phyloP scores from a whole-genome alignment of 2,888 invertebrate species.

The Tyria jacobaeae region DNA sequence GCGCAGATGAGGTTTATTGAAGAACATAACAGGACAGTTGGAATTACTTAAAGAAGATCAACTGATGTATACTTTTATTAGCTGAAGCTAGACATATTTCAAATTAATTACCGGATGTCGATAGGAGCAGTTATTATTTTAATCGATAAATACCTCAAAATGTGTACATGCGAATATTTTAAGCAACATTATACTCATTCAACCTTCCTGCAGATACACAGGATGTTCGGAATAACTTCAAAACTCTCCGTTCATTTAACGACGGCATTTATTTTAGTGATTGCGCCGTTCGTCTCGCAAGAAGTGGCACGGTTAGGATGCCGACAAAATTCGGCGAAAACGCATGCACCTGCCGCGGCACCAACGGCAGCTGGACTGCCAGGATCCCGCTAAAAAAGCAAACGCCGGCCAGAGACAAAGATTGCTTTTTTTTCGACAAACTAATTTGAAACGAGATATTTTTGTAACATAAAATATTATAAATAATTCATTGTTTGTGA shows the following conservation, averaged over 20 bases:
- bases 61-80: neutral
- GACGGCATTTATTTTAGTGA: constrained; percentile 35
- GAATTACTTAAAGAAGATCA: neutral
- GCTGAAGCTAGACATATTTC: neutral
- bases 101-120: neutral
- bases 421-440: constrained; percentile 34
- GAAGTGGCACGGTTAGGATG: constrained; percentile 27
- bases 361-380: constrained; percentile 47
- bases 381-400: constrained; percentile 41
- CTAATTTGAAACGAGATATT: constrained; percentile 33
- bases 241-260: constrained; percentile 34
- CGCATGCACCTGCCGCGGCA: constrained; percentile 61
- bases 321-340: constrained; percentile 62
- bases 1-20: neutral
- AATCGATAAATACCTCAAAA: neutral
- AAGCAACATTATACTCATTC: constrained; percentile 4
- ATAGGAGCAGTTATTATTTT: neutral
- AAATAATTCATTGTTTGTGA: no score
- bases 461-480: constrained; percentile 25
- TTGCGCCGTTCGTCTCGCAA: constrained; percentile 23
- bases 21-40: neutral
- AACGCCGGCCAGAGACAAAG: constrained; percentile 42
- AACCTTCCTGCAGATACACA: constrained; percentile 18
- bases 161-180: neutral
- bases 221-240: constrained; percentile 31